phyloP scores from a whole-genome alignment of 30 jellyfish, hydroid and myxozoan genomes.

The Hydractinia symbiolongicarpus region DNA sequence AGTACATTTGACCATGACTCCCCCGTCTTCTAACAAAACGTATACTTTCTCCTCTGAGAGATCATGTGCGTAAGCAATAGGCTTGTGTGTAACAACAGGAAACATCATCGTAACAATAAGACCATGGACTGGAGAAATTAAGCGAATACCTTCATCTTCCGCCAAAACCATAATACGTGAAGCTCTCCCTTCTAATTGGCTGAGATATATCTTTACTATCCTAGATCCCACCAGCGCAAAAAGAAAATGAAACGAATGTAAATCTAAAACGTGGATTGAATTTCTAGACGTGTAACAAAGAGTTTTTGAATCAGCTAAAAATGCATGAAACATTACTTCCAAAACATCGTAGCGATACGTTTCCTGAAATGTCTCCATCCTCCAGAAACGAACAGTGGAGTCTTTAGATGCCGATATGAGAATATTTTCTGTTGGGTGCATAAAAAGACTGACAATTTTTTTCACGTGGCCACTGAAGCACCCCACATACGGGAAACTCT shows the following conservation, averaged over 20 bases:
- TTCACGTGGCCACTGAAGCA: slow-evolving; percentile 73
- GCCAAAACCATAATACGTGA: slow-evolving; percentile 54
- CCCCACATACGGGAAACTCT: slow-evolving; percentile 65
- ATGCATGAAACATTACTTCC: slow-evolving; percentile 40
- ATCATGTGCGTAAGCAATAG: slow-evolving; percentile 50
- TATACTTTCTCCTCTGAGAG: slow-evolving; percentile 32
- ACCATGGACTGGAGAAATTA: slow-evolving; percentile 89
- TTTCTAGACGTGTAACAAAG: slow-evolving; percentile 51
- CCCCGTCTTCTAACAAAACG: slow-evolving; percentile 41
- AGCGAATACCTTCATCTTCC: slow-evolving; percentile 83
- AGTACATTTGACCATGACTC: slow-evolving; percentile 66
- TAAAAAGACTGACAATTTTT: slow-evolving; percentile 27
- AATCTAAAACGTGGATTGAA: slow-evolving; percentile 42
- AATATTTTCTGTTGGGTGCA: slow-evolving; percentile 52
- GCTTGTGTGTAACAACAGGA: slow-evolving; percentile 53
- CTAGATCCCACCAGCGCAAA: slow-evolving; percentile 64
- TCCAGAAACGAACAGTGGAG: slow-evolving; percentile 87
- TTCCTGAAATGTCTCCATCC: slow-evolving; percentile 78
- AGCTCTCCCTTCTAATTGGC: slow-evolving; percentile 21
- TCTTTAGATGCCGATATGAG: slow-evolving; percentile 71
- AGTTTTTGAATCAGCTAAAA: slow-evolving; percentile 28
- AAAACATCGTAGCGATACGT: slow-evolving; percentile 57
- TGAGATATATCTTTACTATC: slow-evolving; percentile 26
- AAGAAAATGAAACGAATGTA: slow-evolving; percentile 48
- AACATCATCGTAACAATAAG: slow-evolving; percentile 53